Evolutionary conservation across 2,113 vertebrate species (phyloP).

Genomic region (Eublepharis macularius): DNA sequence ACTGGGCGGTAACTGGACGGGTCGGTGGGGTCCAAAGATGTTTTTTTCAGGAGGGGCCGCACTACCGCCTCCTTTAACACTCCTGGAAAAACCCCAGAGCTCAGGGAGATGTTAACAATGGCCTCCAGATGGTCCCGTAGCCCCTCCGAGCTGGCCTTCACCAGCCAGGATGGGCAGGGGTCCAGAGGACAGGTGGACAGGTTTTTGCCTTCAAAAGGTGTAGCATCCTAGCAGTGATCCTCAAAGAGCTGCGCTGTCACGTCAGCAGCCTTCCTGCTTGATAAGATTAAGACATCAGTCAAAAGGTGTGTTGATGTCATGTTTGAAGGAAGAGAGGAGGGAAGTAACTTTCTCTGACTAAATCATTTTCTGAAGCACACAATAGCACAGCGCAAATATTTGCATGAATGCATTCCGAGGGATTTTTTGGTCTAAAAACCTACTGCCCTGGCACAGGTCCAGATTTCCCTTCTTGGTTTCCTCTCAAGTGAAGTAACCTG

Average conservation of each 20-base stretch:
- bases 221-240: constrained; percentile 28
- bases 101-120: no score
- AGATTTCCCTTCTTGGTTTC: background rate
- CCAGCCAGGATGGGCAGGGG: no score
- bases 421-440: background rate
- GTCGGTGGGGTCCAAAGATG: no score
- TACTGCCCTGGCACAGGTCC: background rate
- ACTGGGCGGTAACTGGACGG: no score
- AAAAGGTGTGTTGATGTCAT: background rate
- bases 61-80: no score
- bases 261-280: background rate
- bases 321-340: background rate
- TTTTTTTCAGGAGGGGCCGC: no score
- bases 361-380: constrained; percentile 18
- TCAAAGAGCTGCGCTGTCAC: constrained; percentile 35
- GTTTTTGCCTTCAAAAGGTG: constrained; percentile 31
- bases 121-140: no score
- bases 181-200: no score
- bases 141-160: no score
- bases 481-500: background rate
- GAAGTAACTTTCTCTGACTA: background rate
- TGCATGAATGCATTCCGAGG: constrained; percentile 22
- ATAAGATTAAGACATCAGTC: constrained; percentile 31
- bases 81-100: no score
- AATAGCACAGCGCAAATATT: background rate